These are phyloP conservation scores for Rhinoderma darwinii DNA, from an alignment of 2,113 vertebrate species.

Conservation along the genomic window DNA sequence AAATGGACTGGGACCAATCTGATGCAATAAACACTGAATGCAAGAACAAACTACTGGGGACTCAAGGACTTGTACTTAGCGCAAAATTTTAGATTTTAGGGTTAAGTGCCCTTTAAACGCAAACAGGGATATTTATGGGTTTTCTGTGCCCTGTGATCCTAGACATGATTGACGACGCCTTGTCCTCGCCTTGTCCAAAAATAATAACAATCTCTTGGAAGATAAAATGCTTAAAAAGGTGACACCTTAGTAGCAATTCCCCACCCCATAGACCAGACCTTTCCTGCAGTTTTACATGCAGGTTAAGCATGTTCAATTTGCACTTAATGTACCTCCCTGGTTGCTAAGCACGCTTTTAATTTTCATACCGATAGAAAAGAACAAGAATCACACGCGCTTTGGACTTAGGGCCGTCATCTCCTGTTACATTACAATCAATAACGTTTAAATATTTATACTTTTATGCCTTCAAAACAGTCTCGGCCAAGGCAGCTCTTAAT, in stretches of 20 bases:
- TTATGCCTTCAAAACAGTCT: conserved; percentile 53
- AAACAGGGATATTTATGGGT: neutral
- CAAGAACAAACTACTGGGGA: too few relatives aligned
- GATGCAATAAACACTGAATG: too few relatives aligned
- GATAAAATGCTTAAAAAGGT: neutral
- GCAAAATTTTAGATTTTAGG: neutral
- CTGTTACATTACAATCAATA: conserved; percentile 59
- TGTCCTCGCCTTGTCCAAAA: neutral
- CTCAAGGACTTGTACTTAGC: neutral
- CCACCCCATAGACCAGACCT: neutral
- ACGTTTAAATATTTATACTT: conserved; percentile 58
- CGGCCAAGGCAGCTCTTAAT: conserved; percentile 47
- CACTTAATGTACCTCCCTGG: conserved; percentile 53
- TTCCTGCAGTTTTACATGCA: conserved; percentile 19
- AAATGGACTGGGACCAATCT: too few relatives aligned
- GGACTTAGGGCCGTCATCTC: conserved; percentile 54
- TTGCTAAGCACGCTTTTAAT: conserved; percentile 56
- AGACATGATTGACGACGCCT: neutral
- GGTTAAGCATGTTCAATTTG: conserved; percentile 53
- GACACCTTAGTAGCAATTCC: neutral
- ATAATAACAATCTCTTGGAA: neutral
- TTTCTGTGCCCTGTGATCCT: neutral
- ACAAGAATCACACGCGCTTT: conserved; percentile 41
- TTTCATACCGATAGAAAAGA: conserved; percentile 53
- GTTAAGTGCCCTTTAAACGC: neutral